phyloP scores from a whole-genome alignment of 1,140 invertebrate species.

The Brachystomella parvula region DNA sequence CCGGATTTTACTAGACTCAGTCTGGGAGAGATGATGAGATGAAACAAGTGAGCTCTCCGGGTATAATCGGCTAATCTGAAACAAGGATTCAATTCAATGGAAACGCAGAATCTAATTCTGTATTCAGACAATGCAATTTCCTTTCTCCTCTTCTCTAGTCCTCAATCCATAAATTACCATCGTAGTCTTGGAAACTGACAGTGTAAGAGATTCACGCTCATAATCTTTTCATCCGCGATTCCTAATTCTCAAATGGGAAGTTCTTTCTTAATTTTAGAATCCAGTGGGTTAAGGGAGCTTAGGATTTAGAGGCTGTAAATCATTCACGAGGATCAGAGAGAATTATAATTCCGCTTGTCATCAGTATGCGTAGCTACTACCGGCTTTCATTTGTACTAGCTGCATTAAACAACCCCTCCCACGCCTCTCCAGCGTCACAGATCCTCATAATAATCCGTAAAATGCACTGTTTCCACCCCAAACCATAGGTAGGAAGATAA shows the following conservation, averaged over 20 bases:
- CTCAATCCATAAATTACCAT: conserved; percentile 4
- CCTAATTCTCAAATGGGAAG: neutral
- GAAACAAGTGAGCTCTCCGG: neutral
- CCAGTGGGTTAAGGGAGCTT: too few relatives aligned
- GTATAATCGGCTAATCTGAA: conserved; percentile 8
- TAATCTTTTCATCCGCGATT: neutral
- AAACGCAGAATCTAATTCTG: neutral
- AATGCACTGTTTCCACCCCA: too few relatives aligned
- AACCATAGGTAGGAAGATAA: too few relatives aligned
- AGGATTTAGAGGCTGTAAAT: too few relatives aligned
- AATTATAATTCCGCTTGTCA: too few relatives aligned
- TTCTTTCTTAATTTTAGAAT: neutral
- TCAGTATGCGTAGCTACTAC: too few relatives aligned
- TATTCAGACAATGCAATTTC: conserved; percentile 6
- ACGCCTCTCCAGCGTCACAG: too few relatives aligned
- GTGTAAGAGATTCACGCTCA: neutral
- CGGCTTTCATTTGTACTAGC: too few relatives aligned
- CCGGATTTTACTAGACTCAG: neutral
- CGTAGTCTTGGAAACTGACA: neutral
- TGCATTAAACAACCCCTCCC: too few relatives aligned
- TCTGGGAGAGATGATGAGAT: too few relatives aligned
- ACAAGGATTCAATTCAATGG: conserved; percentile 1
- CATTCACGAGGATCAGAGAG: too few relatives aligned
- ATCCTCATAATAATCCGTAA: too few relatives aligned
- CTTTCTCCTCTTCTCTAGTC: neutral